phyloP scores from a whole-genome alignment of 2,888 invertebrate genomes.

The Tetragonula carbonaria region DNA sequence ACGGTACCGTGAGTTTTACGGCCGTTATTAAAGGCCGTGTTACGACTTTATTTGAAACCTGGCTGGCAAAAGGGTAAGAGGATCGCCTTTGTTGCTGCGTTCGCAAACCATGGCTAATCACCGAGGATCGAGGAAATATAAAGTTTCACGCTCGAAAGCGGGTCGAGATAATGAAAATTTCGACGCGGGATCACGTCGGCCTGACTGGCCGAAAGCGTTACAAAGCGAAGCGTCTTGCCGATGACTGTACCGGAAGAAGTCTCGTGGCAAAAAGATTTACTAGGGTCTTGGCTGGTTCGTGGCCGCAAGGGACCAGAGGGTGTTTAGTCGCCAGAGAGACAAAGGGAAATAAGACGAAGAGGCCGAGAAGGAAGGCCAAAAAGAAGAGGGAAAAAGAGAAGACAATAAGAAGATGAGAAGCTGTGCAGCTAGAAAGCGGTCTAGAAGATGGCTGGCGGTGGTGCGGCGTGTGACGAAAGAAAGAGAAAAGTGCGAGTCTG shows the following conservation, averaged over 20 bases:
- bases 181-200: not conserved
- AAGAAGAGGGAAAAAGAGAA: constrained; percentile 35
- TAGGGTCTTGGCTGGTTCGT: constrained; percentile 62
- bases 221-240: constrained; percentile 50
- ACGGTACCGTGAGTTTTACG: not conserved
- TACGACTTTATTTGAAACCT: not conserved
- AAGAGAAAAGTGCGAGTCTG: constrained; percentile 32
- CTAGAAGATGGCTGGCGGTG: constrained; percentile 15
- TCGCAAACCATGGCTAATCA: constrained; percentile 4
- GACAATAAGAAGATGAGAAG: constrained; percentile 54
- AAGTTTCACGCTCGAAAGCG: constrained; percentile 29
- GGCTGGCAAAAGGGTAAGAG: not conserved
- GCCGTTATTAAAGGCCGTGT: not conserved
- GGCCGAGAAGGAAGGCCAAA: constrained; percentile 39
- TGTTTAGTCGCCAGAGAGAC: constrained; percentile 71
- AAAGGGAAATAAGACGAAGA: constrained; percentile 72
- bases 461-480: constrained; percentile 21
- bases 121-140: constrained; percentile 18
- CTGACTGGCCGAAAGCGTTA: not conserved
- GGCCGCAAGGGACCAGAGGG: constrained; percentile 64
- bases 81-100: constrained; percentile 3
- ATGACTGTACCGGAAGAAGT: constrained; percentile 76
- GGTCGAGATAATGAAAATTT: constrained; percentile 16
- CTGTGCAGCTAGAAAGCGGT: constrained; percentile 58
- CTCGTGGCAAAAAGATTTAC: constrained; percentile 69